These are phyloP conservation scores for Crioceris asparagi DNA, from an alignment of 2,888 invertebrate genomes.

Conservation along the genomic window DNA sequence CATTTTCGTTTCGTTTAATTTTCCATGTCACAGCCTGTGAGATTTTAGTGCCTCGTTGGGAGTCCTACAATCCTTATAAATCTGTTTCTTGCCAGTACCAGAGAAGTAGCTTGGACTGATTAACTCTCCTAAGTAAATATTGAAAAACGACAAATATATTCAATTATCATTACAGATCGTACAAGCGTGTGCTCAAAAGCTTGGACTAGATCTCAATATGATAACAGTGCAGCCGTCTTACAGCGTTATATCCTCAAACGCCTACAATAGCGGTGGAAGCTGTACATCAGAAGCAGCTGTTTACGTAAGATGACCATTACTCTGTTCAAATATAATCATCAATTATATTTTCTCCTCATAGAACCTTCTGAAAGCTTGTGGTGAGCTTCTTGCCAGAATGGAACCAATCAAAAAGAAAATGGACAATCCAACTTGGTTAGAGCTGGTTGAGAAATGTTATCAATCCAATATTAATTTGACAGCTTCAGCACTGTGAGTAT, in stretches of 20 bases:
- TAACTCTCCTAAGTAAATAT: too few relatives aligned
- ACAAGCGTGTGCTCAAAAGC: constrained; percentile 61
- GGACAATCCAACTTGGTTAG: constrained; percentile 45
- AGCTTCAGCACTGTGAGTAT: constrained; percentile 35
- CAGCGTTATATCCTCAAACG: constrained; percentile 55
- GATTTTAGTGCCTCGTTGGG: too few relatives aligned
- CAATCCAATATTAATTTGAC: constrained; percentile 47
- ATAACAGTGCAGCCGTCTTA: constrained; percentile 57
- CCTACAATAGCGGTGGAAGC: constrained; percentile 57
- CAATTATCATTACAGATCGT: constrained; percentile 51
- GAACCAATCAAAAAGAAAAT: constrained; percentile 45
- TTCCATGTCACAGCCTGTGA: too few relatives aligned
- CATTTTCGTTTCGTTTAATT: too few relatives aligned
- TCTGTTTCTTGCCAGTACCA: too few relatives aligned
- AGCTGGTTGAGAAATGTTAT: constrained; percentile 37
- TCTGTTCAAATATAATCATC: too few relatives aligned
- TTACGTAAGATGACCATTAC: too few relatives aligned
- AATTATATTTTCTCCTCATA: too few relatives aligned
- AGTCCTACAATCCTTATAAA: too few relatives aligned
- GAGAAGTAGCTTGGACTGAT: too few relatives aligned
- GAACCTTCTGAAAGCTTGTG: constrained; percentile 52
- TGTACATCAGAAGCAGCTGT: constrained; percentile 60
- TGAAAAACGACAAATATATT: too few relatives aligned
- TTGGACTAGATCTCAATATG: constrained; percentile 57
- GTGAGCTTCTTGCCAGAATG: constrained; percentile 48